phyloP scores from a whole-genome alignment of 2,797 vertebrate species.

The Podarcis siculus region DNA sequence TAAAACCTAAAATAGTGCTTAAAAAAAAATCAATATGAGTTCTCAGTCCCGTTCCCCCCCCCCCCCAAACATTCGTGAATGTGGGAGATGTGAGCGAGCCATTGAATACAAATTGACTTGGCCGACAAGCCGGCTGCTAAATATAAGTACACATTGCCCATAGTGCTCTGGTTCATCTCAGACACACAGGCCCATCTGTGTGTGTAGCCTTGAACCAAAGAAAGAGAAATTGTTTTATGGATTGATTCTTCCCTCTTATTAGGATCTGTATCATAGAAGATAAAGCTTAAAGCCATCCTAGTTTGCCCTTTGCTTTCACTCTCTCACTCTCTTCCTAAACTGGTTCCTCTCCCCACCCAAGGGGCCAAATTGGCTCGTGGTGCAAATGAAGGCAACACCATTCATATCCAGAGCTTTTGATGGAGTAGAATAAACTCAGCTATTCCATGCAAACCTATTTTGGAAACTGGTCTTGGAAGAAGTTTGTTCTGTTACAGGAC shows the following conservation, averaged over 20 bases:
- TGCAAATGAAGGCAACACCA: not conserved
- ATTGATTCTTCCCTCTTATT: not conserved
- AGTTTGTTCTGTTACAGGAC: too few species aligned
- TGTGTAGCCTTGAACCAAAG: not conserved
- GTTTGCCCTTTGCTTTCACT: not conserved
- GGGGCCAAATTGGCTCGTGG: conserved; percentile 25
- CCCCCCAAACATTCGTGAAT: conserved; percentile 48
- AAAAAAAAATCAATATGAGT: conserved; percentile 68
- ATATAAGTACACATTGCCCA: not conserved
- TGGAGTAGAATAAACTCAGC: not conserved
- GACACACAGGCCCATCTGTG: not conserved
- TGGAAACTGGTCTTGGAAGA: too few species aligned
- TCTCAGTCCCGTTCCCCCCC: conserved; percentile 5
- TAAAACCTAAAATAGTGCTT: conserved; percentile 59
- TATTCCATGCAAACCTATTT: not conserved
- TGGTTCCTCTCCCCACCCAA: not conserved
- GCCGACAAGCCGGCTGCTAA: not conserved
- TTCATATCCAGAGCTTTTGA: not conserved
- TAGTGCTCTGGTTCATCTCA: not conserved
- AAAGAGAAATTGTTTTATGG: conserved; percentile 1
- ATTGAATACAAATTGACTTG: conserved; percentile 59
- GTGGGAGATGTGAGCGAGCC: conserved; percentile 47
- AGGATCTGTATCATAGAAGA: not conserved
- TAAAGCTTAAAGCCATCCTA: conserved; percentile 7
- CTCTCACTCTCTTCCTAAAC: not conserved